Evolutionary conservation across 2,797 vertebrate genomes (phyloP).

Genomic region (Serranus cabrilla): DNA sequence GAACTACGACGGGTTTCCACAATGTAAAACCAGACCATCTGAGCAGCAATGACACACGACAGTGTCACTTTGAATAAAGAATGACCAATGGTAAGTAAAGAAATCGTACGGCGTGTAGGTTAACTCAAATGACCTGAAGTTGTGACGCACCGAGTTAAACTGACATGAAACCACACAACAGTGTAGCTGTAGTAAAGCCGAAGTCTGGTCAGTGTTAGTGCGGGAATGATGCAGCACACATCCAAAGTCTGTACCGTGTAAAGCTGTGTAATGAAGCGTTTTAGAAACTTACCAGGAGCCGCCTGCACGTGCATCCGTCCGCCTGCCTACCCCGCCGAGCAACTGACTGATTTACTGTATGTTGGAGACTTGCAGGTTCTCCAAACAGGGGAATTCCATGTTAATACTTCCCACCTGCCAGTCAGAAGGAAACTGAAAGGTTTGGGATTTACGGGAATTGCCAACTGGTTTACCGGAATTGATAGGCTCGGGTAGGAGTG

Average conservation of each 20-base stretch:
- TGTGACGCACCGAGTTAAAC: conserved; percentile 56
- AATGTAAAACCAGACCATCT: not conserved
- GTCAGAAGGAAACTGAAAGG: conserved; percentile 77
- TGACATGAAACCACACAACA: not conserved
- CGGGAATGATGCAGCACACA: not conserved
- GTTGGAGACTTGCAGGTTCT: conserved; percentile 1
- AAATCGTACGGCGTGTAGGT: not conserved
- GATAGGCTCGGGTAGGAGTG: not conserved
- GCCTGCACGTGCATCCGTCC: conserved; percentile 45
- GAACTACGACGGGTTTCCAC: not conserved
- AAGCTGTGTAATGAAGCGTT: not conserved
- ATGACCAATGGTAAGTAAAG: conserved; percentile 87
- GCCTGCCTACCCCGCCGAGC: conserved; percentile 17
- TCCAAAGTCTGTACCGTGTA: not conserved
- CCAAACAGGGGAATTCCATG: conserved; percentile 65
- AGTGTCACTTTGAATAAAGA: conserved; percentile 74
- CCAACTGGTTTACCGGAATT: conserved; percentile 18
- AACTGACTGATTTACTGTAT: conserved; percentile 33
- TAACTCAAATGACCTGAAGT: not conserved
- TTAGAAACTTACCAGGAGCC: conserved; percentile 57
- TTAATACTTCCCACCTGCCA: conserved; percentile 46
- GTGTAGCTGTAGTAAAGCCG: not conserved
- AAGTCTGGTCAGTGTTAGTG: not conserved
- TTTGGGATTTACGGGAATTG: conserved; percentile 55
- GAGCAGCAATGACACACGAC: conserved; percentile 49